phyloP scores from a whole-genome alignment of 2,797 vertebrate genomes.

The Gymnoscopelus microlampas region DNA sequence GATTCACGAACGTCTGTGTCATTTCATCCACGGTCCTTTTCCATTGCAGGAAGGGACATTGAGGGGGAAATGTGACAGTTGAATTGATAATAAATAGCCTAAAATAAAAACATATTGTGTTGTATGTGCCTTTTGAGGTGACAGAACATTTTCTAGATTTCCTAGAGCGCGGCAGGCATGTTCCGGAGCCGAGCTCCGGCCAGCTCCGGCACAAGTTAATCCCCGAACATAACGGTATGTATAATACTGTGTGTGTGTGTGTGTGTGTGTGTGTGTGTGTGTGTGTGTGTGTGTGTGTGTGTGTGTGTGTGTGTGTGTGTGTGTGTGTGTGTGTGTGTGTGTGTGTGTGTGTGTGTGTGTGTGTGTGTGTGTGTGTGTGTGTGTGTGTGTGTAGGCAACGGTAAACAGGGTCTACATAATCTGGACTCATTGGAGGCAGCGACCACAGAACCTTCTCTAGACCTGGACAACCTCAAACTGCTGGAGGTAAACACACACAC shows the following conservation, averaged over 20 bases:
- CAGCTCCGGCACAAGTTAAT: no score
- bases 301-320: not conserved
- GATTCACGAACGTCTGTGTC: no score
- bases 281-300: slow-evolving; percentile 13
- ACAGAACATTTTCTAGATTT: no score
- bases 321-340: not conserved
- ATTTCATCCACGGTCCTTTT: no score
- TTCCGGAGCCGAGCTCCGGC: no score
- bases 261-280: slow-evolving; percentile 19
- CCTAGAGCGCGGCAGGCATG: no score
- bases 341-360: slow-evolving; percentile 14
- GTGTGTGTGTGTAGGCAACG: slow-evolving; percentile 77
- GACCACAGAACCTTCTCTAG: slow-evolving; percentile 84
- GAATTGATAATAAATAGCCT: no score
- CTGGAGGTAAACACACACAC: slow-evolving; percentile 80
- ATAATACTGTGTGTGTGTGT: not conserved
- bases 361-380: slow-evolving; percentile 20
- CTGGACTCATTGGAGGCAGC: slow-evolving; percentile 93
- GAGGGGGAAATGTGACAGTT: no score
- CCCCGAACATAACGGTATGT: no score
- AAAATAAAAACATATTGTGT: no score
- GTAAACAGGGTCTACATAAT: slow-evolving; percentile 88
- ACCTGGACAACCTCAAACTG: slow-evolving; percentile 91
- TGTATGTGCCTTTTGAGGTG: no score
- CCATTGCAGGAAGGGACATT: no score